Conservation (phyloP, 2,888 invertebrate species). For the Drosophila paramelanica region DNA sequence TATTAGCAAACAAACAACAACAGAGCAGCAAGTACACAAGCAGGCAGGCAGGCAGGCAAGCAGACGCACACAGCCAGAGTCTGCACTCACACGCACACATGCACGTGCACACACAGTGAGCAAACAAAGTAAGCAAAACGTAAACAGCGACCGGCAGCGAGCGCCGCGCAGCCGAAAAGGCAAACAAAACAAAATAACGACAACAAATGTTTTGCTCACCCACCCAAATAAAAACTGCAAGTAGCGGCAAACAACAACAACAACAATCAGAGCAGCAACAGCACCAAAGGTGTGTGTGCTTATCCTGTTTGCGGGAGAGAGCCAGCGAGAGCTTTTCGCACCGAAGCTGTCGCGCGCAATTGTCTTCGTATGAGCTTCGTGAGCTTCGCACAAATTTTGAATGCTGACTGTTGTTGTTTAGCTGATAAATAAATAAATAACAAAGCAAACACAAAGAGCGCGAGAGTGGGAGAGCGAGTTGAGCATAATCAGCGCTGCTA, state of each 20-base stretch:
- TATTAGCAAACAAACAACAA: constrained; percentile 69
- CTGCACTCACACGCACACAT: not conserved
- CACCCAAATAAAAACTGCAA: constrained; percentile 51
- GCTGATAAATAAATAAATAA: constrained; percentile 64
- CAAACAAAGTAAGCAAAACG: constrained; percentile 51
- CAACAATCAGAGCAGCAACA: constrained; percentile 12
- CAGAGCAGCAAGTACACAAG: constrained; percentile 34
- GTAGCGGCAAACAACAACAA: constrained; percentile 21
- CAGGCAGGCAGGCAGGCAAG: constrained; percentile 28
- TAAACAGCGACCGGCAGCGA: constrained; percentile 54
- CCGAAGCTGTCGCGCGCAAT: constrained; percentile 52
- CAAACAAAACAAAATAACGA: constrained; percentile 58
- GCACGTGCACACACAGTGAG: not conserved
- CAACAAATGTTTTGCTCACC: constrained; percentile 40
- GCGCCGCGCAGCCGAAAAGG: constrained; percentile 37
- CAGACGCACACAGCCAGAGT: constrained; percentile 16
- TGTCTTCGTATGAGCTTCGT: constrained; percentile 45
- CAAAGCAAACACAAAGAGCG: constrained; percentile 10
- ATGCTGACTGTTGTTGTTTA: constrained; percentile 28
- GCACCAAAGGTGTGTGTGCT: constrained; percentile 30
- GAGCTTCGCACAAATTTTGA: constrained; percentile 6
- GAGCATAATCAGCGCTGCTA: constrained; percentile 22
- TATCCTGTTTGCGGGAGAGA: constrained; percentile 49
- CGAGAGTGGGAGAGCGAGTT: constrained; percentile 5
- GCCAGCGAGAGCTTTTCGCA: constrained; percentile 37